Base-by-base conservation (phyloP, 2,113 vertebrate genomes). In the Odontophorus gujanensis region DNA sequence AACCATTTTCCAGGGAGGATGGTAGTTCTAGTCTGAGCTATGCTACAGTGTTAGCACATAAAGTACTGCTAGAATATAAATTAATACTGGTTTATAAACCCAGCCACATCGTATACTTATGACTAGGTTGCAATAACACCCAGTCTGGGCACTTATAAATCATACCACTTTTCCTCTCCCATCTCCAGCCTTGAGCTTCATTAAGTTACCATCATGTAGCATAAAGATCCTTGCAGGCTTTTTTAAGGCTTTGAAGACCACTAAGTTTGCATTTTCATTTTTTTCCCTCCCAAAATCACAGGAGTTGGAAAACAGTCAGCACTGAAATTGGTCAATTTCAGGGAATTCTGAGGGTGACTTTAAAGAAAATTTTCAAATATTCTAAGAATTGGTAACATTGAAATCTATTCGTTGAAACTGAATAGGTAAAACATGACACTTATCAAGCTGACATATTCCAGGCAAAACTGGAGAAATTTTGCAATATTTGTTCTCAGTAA, bases 401-500 rank as follows among this genome's bases (percentile, higher is more conserved):
- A 72, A 68, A 57, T 20, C 2, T 43, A 7, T 47, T 65, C 7
- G 20, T 51, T 75, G 36, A 36, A 68, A 38, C 6, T 15, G 25
- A 75, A 43, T 5, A 53, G 69, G 14, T 15, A 32, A n/a, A 65
- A 26, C 71, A 43, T n/a, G 30, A 58, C 6, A 43, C 22, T 3
- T 26, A 5, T 34, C 40, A 48, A 84, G 8, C 16, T 17, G 48
- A 48, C 7, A 43, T 9, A 68, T 7, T 79, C 16, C 51, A 65
- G 14, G 17, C 6, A 87, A 71, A 84, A 55, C 21, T 89, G 43
- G 17, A 53, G 36, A 36, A 77, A 20, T 22, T 40, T 55, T 80
- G 11, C 16, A 62, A 16, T 0, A 1, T 38, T 61, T 65, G 30
- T 50, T 47, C 1, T 1, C 1, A 5, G 19, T 24, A 88, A 55